Evolutionary conservation across 2,113 vertebrate species (phyloP), one percentile per base, ranked within the genome.

Genomic region (Cyrtonyx montezumae): DNA sequence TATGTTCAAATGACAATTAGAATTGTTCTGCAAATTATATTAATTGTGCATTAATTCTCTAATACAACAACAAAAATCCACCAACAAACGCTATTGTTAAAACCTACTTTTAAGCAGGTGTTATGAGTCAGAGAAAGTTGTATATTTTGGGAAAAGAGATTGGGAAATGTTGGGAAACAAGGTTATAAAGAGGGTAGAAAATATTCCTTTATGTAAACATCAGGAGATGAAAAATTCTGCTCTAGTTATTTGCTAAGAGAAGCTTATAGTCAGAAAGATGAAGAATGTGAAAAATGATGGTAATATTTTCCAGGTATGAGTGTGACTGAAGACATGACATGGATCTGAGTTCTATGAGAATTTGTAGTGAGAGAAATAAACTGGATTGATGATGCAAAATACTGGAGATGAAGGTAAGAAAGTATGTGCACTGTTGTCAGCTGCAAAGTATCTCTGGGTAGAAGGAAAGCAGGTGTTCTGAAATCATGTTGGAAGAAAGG

Each of bases 141-240:
- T 66, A 40, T 1, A 11, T 56, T 71, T 23, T 34, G 53, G 18
- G 75, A 21, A 30, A 28, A 53, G 26, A 28, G 26, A 28, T 53
- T 26, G 26, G 1, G 4, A 1, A 76, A 93, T 36, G 1, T 28
- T 49, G 22, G 11, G 21, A 53, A 2, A 32, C 14, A 8, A 75
- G 11, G 1, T 53, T 51, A 79, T 6, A 73, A 56, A 58, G 0
- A 3, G 22, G 22, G 28, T 59, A 19, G 48, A 81, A 94, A 87
- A 20, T 12, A 68, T 9, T n/a, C 3, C 16, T 2, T 45, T 66
- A 37, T 0, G 1, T 42, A 32, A 18, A 32, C 13, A 53, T 4
- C 13, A 48, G 18, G 23, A 79, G 6, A 68, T 1, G 1, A 2
- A 56, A 9, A 23, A 79, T 75, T 70, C n/a, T 71, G 5, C 13